phyloP scores from a whole-genome alignment of 2,113 vertebrate species.

The Bagarius yarrelli region DNA sequence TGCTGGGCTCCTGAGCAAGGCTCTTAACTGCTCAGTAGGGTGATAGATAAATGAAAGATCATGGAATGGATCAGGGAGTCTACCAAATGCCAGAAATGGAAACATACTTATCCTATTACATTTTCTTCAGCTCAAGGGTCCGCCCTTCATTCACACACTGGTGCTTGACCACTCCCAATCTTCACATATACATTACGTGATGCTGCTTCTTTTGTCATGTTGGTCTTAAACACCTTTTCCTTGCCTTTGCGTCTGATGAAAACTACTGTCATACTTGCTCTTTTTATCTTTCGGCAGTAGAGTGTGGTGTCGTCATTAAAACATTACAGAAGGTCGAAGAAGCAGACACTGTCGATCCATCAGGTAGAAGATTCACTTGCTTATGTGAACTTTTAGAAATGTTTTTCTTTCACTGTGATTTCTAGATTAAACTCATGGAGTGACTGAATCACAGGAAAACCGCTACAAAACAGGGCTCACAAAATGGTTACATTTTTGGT shows the following conservation, averaged over 20 bases:
- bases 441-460: background rate
- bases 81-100: too few relatives aligned
- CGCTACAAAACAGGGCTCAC: too few relatives aligned
- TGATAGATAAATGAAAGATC: too few relatives aligned
- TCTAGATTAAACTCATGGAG: background rate
- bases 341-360: constrained; percentile 62
- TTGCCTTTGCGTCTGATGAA: background rate
- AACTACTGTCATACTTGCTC: background rate
- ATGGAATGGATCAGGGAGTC: too few relatives aligned
- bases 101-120: too few relatives aligned
- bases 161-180: too few relatives aligned
- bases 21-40: too few relatives aligned
- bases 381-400: background rate
- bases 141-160: too few relatives aligned
- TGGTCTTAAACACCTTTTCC: background rate
- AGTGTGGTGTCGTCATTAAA: constrained; percentile 85
- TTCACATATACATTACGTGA: background rate
- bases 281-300: constrained; percentile 73
- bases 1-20: too few relatives aligned
- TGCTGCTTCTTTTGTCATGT: background rate
- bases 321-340: constrained; percentile 72
- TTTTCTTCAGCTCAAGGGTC: too few relatives aligned
- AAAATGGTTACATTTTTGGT: too few relatives aligned
- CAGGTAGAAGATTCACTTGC: constrained; percentile 54
- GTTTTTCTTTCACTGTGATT: background rate